phyloP scores from a whole-genome alignment of 1,140 invertebrate species.

The Chironomus striatipennis region DNA sequence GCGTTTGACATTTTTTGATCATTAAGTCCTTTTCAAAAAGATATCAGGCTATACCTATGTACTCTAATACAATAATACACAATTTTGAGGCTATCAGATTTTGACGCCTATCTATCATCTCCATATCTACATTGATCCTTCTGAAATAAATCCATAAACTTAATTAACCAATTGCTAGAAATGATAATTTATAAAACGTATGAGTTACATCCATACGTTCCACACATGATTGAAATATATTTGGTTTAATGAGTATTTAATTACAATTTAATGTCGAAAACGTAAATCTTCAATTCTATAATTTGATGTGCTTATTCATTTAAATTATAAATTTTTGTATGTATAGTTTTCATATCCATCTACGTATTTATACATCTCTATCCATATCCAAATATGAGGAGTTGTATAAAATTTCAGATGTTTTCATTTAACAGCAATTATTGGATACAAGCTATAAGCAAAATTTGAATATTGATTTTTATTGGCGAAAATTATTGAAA shows the following conservation, averaged over 20 bases:
- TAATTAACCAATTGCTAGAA: constrained; percentile 11
- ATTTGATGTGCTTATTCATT: no score
- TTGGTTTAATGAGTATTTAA: constrained; percentile 21
- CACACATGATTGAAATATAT: neutral
- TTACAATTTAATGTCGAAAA: constrained; percentile 17
- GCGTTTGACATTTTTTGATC: no score
- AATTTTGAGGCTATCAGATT: no score
- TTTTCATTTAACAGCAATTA: constrained; percentile 19
- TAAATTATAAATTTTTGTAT: no score
- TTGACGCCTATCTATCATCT: neutral
- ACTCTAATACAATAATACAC: no score
- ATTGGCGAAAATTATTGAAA: neutral
- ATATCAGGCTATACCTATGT: no score
- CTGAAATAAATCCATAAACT: neutral
- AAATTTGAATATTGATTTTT: constrained; percentile 22
- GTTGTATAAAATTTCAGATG: neutral
- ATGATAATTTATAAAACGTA: neutral
- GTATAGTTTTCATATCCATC: no score
- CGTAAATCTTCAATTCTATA: neutral
- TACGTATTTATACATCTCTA: no score
- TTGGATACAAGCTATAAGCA: neutral
- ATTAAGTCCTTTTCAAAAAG: no score
- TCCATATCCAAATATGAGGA: neutral
- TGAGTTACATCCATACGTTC: neutral
- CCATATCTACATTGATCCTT: neutral